Evolutionary conservation across 2,113 vertebrate species (phyloP), one percentile per base, ranked within the genome.

Genomic region (Peromyscus polionotus): DNA sequence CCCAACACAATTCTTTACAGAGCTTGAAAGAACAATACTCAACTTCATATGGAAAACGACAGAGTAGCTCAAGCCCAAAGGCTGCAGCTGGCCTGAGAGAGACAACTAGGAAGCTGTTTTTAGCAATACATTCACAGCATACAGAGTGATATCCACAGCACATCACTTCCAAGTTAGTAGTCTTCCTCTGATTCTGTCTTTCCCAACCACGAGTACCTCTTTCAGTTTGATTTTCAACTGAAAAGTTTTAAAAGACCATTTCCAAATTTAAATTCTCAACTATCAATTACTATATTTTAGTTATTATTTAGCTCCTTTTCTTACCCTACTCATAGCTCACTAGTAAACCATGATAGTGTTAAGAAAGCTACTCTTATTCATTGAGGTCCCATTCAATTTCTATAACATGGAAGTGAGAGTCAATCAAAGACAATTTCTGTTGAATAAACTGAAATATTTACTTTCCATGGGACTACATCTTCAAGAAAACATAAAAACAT

Each of bases 181-280:
- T 72, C 11, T 92, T 36, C 22, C 0, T 26, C 28, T 79, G 26
- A 61, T 54, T 68, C 0, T 65, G 22, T 20, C n/a, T 77, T 5
- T 73, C 2, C 2, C 83, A 0, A 59, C 0, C 54, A 36, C 12
- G 2, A 24, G 67, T 26, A 1, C 0, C 1, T 1, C 33, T 76
- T 88, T 81, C n/a, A 79, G 3, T 81, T 45, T 65, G 65, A 59
- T 84, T 95, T 96, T 75, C 19, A 17, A 61, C 59, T 61, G 59
- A 61, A 61, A 61, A 20, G 19, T 61, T 61, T 36, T 1, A 4
- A 57, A 11, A 80, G 1, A 81, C 19, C 9, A 63, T 84, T 68
- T 33, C 24, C 65, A 9, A 17, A 65, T 86, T 72, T 11, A 81
- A 76, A 68, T 65, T 48, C 26, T 20, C 11, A 81, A 22, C 26